Percentiles rank a stretch among this genome's conserved stretches.
phyloP scores from a whole-genome alignment of 2,797 vertebrate genomes.

The Parambassis ranga region DNA sequence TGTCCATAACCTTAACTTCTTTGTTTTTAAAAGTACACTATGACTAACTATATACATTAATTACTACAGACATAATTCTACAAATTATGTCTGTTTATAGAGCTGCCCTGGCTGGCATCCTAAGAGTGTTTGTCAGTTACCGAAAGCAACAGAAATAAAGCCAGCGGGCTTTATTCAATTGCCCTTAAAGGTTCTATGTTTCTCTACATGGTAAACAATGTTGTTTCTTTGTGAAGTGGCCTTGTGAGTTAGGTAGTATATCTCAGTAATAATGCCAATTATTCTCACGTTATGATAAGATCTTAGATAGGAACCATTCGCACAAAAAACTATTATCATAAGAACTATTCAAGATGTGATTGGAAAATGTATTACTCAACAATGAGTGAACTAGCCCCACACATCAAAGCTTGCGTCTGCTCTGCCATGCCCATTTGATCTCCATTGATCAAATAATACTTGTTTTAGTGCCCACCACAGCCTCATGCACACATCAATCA shows the following conservation, averaged over 20 bases:
- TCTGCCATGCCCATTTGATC: conserved; percentile 33
- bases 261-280: conserved; percentile 4
- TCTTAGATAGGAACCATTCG: neutral
- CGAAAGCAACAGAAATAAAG: conserved; percentile 5
- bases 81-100: conserved; percentile 5
- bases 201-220: conserved; percentile 3
- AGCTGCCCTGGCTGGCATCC: neutral
- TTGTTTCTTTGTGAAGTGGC: conserved; percentile 60
- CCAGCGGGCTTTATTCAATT: conserved; percentile 11
- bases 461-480: conserved; percentile 13
- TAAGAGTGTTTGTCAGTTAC: neutral
- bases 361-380: neutral
- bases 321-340: neutral
- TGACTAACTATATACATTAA: too few relatives aligned
- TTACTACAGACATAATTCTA: too few relatives aligned
- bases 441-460: conserved; percentile 38
- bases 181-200: conserved; percentile 1
- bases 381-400: neutral
- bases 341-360: neutral
- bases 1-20: neutral
- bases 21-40: neutral
- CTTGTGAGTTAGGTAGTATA: conserved; percentile 16
- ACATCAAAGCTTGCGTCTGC: conserved; percentile 25
- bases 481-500: conserved; percentile 26
- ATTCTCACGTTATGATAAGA: neutral